A percentile compares a stretch with the other conserved stretches of the same genome.
Evolutionary conservation across 2,888 invertebrate species (phyloP).

Genomic region (Anarsia innoxiella): DNA sequence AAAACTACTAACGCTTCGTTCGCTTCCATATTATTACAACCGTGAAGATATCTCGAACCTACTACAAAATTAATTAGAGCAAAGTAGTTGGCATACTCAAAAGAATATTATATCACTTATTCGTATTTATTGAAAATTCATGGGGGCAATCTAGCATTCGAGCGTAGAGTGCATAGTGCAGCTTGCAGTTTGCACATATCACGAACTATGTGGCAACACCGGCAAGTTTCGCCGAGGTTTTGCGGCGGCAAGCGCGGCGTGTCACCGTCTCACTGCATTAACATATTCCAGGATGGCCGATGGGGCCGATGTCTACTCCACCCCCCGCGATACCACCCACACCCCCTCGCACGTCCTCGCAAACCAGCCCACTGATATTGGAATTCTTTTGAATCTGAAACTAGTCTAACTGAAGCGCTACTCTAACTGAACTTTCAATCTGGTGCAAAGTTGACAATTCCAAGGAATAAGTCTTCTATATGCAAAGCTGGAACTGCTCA

Average conservation of each 20-base stretch:
- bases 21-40: no score
- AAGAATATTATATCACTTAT: no score
- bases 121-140: no score
- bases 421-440: conserved; percentile 45
- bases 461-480: conserved; percentile 25
- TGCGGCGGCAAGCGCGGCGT: conserved; percentile 35
- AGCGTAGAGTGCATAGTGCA: no score
- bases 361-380: conserved; percentile 53
- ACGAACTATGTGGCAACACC: conserved; percentile 8
- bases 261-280: conserved; percentile 39
- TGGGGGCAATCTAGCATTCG: no score
- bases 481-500: conserved; percentile 10
- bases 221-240: conserved; percentile 28
- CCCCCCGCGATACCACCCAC: conserved; percentile 17
- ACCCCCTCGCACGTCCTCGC: conserved; percentile 25
- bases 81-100: no score
- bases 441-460: conserved; percentile 52
- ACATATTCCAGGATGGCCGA: conserved; percentile 59
- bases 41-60: no score
- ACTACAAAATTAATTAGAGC: no score
- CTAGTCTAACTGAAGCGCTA: conserved; percentile 43
- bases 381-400: conserved; percentile 68
- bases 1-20: no score
- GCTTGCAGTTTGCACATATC: conserved; percentile 7
- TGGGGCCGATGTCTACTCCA: conserved; percentile 9